Percentiles rank a stretch among this genome's conserved stretches.
Evolutionary conservation across 2,797 vertebrate species (phyloP).

Genomic region (Holocentrus rufus): DNA sequence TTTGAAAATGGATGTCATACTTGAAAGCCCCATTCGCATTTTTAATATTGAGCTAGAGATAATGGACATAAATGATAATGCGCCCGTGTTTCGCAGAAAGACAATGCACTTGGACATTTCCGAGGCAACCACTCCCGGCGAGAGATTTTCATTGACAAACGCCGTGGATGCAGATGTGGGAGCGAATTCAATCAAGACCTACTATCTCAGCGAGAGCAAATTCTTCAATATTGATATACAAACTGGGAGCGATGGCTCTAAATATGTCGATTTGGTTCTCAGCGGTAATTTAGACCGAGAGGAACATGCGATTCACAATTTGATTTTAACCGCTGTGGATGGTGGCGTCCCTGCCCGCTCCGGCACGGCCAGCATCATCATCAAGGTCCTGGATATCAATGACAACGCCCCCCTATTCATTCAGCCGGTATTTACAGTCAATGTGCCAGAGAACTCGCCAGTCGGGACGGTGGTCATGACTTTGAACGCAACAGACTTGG

Average conservation of each 20-base stretch:
- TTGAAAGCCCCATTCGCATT: slow-evolving; percentile 81
- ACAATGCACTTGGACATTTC: slow-evolving; percentile 84
- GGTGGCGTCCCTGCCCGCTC: slow-evolving; percentile 82
- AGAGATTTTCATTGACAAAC: slow-evolving; percentile 85
- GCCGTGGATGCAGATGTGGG: slow-evolving; percentile 88
- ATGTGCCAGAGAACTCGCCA: slow-evolving; percentile 78
- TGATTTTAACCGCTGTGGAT: slow-evolving; percentile 84
- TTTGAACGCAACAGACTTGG: slow-evolving; percentile 82
- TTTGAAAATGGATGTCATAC: slow-evolving; percentile 84
- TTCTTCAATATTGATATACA: slow-evolving; percentile 85
- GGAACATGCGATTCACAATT: slow-evolving; percentile 74
- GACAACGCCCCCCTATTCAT: slow-evolving; percentile 84
- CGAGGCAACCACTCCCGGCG: slow-evolving; percentile 83
- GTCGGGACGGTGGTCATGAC: slow-evolving; percentile 78
- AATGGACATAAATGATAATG: slow-evolving; percentile 86
- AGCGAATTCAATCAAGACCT: slow-evolving; percentile 85
- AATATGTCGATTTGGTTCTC: slow-evolving; percentile 85
- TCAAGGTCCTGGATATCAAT: slow-evolving; percentile 87
- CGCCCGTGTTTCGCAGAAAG: slow-evolving; percentile 84
- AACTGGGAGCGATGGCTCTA: slow-evolving; percentile 81
- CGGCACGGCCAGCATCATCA: slow-evolving; percentile 82
- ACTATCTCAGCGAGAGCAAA: slow-evolving; percentile 83
- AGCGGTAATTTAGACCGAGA: slow-evolving; percentile 83
- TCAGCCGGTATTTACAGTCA: slow-evolving; percentile 77
- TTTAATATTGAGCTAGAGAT: slow-evolving; percentile 85